Conservation (phyloP, 2,888 invertebrate genomes). For the Caenorhabditis doughertyi region DNA sequence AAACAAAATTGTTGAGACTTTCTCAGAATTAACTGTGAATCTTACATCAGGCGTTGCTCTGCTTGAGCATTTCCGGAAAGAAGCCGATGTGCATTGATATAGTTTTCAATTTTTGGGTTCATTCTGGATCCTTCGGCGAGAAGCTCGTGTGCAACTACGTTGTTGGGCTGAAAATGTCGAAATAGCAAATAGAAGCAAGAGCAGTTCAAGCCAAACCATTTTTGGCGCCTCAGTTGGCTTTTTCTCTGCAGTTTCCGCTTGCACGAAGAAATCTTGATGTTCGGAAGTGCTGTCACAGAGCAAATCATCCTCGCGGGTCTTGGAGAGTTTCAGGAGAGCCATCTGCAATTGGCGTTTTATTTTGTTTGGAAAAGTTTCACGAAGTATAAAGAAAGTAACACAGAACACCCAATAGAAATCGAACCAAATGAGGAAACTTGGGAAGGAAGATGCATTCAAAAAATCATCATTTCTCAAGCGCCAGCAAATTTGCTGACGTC, state of each 20-base stretch:
- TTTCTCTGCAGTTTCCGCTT: conserved; percentile 56
- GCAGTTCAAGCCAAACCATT: conserved; percentile 36
- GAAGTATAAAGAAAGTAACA: neutral
- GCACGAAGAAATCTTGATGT: conserved; percentile 34
- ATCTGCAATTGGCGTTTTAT: conserved; percentile 39
- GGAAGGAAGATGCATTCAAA: neutral
- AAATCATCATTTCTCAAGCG: conserved; percentile 59
- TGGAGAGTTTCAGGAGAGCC: conserved; percentile 64
- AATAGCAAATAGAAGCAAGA: neutral
- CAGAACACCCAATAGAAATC: neutral
- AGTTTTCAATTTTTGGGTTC: conserved; percentile 71
- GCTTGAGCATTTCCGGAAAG: conserved; percentile 77
- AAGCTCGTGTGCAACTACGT: conserved; percentile 70
- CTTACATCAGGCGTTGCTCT: conserved; percentile 78
- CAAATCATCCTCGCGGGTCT: conserved; percentile 68
- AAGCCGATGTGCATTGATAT: conserved; percentile 75
- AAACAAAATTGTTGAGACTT: conserved; percentile 39
- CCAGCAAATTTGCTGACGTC: conserved; percentile 11
- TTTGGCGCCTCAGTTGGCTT: conserved; percentile 62
- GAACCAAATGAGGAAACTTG: neutral
- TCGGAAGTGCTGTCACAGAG: conserved; percentile 50
- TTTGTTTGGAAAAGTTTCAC: neutral
- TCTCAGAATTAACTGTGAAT: neutral
- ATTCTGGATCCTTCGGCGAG: conserved; percentile 69
- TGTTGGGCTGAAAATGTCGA: conserved; percentile 50